Evolutionary conservation across 1,140 invertebrate species (phyloP).

Genomic region (Drosophila sturtevanti): DNA sequence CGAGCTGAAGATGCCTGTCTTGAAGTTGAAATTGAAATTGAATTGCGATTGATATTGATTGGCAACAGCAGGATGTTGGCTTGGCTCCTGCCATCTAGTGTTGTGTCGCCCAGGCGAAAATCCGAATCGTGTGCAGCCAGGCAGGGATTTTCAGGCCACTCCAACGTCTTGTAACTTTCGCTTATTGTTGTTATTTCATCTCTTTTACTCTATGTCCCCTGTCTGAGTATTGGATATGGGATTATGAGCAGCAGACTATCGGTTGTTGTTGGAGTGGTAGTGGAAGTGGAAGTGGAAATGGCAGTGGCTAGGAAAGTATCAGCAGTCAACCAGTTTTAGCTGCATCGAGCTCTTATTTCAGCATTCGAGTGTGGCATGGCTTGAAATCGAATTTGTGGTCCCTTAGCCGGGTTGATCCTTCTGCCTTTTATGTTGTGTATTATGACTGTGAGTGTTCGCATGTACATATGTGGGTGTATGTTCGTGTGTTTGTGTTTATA

Average conservation of each 20-base stretch:
- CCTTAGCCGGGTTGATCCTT: constrained; percentile 12
- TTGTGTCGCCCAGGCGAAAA: constrained; percentile 47
- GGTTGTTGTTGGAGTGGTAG: no score
- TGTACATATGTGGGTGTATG: constrained; percentile 16
- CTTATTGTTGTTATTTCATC: constrained; percentile 57
- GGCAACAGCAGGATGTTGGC: constrained; percentile 43
- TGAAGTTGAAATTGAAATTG: constrained; percentile 78
- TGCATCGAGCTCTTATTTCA: constrained; percentile 17
- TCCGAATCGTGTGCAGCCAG: constrained; percentile 66
- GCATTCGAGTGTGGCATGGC: constrained; percentile 50
- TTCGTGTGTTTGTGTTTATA: constrained; percentile 1
- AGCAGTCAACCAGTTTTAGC: constrained; percentile 17
- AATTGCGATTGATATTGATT: constrained; percentile 81
- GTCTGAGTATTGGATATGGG: constrained; percentile 15
- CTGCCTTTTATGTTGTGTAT: constrained; percentile 10
- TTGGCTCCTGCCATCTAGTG: constrained; percentile 29
- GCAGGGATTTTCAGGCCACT: constrained; percentile 52
- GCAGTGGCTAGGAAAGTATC: constrained; percentile 36
- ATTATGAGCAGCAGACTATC: constrained; percentile 38
- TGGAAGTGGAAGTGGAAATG: neutral
- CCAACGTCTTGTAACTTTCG: constrained; percentile 63
- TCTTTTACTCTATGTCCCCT: neutral
- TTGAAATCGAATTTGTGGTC: constrained; percentile 68
- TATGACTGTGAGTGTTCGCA: constrained; percentile 12
- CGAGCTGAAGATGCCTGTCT: constrained; percentile 64